phyloP scores from a whole-genome alignment of 2,797 vertebrate genomes.

The Hyperoplus immaculatus region DNA sequence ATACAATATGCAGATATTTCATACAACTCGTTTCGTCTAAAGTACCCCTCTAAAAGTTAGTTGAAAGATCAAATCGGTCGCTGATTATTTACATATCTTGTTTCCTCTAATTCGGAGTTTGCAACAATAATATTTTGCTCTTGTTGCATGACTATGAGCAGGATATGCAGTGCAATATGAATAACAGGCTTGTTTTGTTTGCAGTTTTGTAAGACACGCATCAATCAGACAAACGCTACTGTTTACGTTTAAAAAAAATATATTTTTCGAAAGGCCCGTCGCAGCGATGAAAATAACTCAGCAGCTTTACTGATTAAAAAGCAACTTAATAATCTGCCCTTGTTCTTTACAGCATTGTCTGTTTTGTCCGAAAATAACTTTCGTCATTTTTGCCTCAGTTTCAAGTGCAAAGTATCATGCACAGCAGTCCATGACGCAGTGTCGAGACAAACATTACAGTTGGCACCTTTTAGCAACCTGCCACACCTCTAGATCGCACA shows the following conservation, averaged over 20 bases:
- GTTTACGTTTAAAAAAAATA: slow-evolving; percentile 2
- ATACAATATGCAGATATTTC: slow-evolving; percentile 12
- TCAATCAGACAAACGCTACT: background rate
- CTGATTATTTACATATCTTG: slow-evolving; percentile 7
- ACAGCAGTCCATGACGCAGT: slow-evolving; percentile 18
- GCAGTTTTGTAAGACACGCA: slow-evolving; percentile 6
- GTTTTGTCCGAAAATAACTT: background rate
- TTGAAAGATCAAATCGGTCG: background rate
- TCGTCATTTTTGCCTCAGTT: slow-evolving; percentile 46
- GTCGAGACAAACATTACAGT: slow-evolving; percentile 42
- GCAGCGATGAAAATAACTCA: background rate
- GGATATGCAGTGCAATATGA: background rate
- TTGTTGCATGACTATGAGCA: slow-evolving; percentile 2
- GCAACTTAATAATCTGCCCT: background rate
- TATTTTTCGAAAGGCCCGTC: background rate
- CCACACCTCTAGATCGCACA: slow-evolving; percentile 48
- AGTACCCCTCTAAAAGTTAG: background rate
- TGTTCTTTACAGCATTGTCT: slow-evolving; percentile 10
- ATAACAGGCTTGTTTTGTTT: slow-evolving; percentile 8
- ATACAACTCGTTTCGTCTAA: background rate
- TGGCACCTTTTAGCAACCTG: slow-evolving; percentile 44
- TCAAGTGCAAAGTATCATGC: slow-evolving; percentile 40
- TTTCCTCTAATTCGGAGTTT: slow-evolving; percentile 3
- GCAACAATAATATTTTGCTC: slow-evolving; percentile 7
- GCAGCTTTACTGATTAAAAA: background rate